Percentiles rank a stretch among this genome's conserved stretches.
Evolutionary conservation across 1,140 invertebrate genomes (phyloP).

Genomic region (Panagrolaimus sp.): DNA sequence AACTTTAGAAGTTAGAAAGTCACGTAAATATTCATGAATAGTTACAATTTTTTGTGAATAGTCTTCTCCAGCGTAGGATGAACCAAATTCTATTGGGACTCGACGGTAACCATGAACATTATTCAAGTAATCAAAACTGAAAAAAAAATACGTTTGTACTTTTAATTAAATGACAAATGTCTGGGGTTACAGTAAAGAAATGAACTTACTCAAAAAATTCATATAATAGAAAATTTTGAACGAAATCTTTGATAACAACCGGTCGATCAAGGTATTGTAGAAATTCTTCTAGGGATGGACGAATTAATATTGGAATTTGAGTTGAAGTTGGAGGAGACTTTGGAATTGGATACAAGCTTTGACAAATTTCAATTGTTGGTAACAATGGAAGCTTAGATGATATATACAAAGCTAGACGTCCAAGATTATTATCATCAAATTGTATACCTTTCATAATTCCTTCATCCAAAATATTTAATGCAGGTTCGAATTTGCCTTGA

Average conservation of each 20-base stretch:
- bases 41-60: conserved; percentile 6
- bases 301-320: neutral
- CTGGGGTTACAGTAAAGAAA: too few relatives aligned
- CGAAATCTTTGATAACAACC: conserved; percentile 5
- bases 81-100: conserved; percentile 7
- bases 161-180: neutral
- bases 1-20: too few relatives aligned
- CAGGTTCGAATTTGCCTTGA: neutral
- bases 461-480: conserved; percentile 7
- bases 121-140: conserved; percentile 8
- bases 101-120: neutral
- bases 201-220: conserved; percentile 1
- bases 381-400: neutral
- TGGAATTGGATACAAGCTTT: neutral
- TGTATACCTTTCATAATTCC: conserved; percentile 1
- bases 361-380: neutral
- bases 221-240: neutral
- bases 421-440: conserved; percentile 6
- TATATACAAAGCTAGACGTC: neutral
- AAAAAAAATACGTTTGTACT: neutral
- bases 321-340: too few relatives aligned
- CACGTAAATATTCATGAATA: neutral
- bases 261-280: neutral
- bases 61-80: neutral
- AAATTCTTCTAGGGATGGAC: neutral